These are phyloP conservation scores for Drosophila busckii DNA, from an alignment of 1,140 invertebrate species.

Conservation along the genomic window DNA sequence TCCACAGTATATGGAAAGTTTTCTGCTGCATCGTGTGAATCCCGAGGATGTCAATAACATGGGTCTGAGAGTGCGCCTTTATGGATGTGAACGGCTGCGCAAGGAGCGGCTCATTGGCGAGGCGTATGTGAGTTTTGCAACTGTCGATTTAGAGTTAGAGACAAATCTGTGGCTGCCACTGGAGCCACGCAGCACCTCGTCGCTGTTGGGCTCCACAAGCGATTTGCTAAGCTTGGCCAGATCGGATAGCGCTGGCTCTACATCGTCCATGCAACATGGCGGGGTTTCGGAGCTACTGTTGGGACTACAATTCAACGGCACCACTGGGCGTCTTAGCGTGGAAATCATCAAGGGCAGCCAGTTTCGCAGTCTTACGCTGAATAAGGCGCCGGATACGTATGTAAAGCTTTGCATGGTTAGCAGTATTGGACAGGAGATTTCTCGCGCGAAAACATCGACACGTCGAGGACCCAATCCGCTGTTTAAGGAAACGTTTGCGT, in stretches of 20 bases:
- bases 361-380: conserved; percentile 87
- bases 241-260: conserved; percentile 95
- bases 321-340: conserved; percentile 93
- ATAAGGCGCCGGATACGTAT: conserved; percentile 93
- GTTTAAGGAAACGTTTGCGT: conserved; percentile 97
- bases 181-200: conserved; percentile 88
- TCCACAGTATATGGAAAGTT: conserved; percentile 95
- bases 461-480: conserved; percentile 94
- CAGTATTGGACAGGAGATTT: conserved; percentile 94
- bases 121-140: conserved; percentile 91
- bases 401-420: conserved; percentile 94
- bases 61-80: conserved; percentile 93
- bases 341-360: conserved; percentile 95
- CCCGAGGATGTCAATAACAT: conserved; percentile 95
- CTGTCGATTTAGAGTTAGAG: conserved; percentile 91
- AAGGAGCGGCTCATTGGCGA: conserved; percentile 95
- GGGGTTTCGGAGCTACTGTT: conserved; percentile 93
- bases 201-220: conserved; percentile 81
- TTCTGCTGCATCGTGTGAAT: conserved; percentile 93
- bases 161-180: conserved; percentile 93
- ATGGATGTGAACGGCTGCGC: conserved; percentile 93
- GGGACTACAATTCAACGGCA: conserved; percentile 94
- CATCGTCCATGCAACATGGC: conserved; percentile 93
- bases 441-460: conserved; percentile 93
- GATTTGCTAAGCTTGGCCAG: conserved; percentile 89